phyloP scores from a whole-genome alignment of 1,140 invertebrate genomes.

The Brachionus manjavacas region DNA sequence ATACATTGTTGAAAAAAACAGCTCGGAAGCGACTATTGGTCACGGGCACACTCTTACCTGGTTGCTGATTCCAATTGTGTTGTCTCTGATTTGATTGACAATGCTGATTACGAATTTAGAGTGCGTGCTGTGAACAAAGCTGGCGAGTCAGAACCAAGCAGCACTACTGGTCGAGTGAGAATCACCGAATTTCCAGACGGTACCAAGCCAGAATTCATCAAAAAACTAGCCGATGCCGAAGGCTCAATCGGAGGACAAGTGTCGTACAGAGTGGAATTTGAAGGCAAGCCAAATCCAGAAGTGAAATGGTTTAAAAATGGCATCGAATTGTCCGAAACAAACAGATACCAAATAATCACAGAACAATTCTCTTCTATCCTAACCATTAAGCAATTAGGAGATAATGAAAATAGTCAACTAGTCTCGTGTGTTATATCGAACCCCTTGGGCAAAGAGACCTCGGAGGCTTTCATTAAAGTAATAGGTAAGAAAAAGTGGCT shows the following conservation, averaged over 20 bases:
- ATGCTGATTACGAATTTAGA: constrained; percentile 46
- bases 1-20: constrained; percentile 89
- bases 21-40: constrained; percentile 70
- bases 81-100: constrained; percentile 44
- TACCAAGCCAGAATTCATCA: constrained; percentile 84
- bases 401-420: constrained; percentile 80
- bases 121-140: constrained; percentile 74
- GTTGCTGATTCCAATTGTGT: neutral
- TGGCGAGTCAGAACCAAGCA: constrained; percentile 74
- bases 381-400: constrained; percentile 80
- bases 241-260: constrained; percentile 81
- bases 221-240: constrained; percentile 69
- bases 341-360: constrained; percentile 64
- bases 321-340: constrained; percentile 70
- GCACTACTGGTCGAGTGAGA: constrained; percentile 44
- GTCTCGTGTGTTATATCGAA: constrained; percentile 93
- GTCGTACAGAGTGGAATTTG: constrained; percentile 76
- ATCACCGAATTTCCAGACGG: constrained; percentile 62
- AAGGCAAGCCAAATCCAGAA: constrained; percentile 80
- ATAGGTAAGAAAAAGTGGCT: constrained; percentile 68
- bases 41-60: constrained; percentile 66
- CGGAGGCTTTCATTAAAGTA: constrained; percentile 78
- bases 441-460: constrained; percentile 78
- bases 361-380: constrained; percentile 68
- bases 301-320: constrained; percentile 89